These are phyloP conservation scores for Papilio machaon DNA, from an alignment of 1,140 invertebrate species.

Conservation along the genomic window DNA sequence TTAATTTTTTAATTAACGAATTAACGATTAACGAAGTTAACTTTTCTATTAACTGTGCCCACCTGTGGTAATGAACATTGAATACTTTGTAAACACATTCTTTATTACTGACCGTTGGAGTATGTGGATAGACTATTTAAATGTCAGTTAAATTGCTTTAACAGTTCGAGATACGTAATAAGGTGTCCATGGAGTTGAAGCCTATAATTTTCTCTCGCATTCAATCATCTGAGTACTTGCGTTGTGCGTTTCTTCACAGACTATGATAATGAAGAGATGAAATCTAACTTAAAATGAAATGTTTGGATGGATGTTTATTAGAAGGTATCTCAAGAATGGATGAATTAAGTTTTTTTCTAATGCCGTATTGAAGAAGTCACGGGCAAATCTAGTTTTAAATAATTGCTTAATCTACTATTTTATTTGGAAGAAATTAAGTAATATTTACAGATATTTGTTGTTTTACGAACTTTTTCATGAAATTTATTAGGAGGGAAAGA, in stretches of 20 bases:
- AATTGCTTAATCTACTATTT: conserved; percentile 14
- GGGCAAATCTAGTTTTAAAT: neutral
- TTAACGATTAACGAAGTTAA: too few species aligned
- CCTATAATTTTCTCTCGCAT: conserved; percentile 76
- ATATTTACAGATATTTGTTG: too few species aligned
- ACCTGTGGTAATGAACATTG: neutral
- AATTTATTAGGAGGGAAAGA: too few species aligned
- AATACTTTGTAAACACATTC: neutral
- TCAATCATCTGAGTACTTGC: conserved; percentile 72
- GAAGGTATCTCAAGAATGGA: too few species aligned
- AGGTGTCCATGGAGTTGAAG: conserved; percentile 71
- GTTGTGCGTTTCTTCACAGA: conserved; percentile 57
- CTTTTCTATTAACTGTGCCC: too few species aligned
- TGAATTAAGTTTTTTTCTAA: too few species aligned
- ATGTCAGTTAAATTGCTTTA: conserved; percentile 80
- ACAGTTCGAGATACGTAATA: conserved; percentile 78
- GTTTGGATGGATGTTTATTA: too few species aligned
- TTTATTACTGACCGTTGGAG: neutral
- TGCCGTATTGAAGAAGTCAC: too few species aligned
- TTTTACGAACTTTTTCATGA: too few species aligned
- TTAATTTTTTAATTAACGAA: too few species aligned
- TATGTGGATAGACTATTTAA: conserved; percentile 73
- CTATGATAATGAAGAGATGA: conserved; percentile 42
- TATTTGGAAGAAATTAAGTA: neutral
- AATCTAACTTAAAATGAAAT: too few species aligned